Evolutionary conservation across 2,113 vertebrate genomes (phyloP).

Genomic region (Neotragus moschatus): DNA sequence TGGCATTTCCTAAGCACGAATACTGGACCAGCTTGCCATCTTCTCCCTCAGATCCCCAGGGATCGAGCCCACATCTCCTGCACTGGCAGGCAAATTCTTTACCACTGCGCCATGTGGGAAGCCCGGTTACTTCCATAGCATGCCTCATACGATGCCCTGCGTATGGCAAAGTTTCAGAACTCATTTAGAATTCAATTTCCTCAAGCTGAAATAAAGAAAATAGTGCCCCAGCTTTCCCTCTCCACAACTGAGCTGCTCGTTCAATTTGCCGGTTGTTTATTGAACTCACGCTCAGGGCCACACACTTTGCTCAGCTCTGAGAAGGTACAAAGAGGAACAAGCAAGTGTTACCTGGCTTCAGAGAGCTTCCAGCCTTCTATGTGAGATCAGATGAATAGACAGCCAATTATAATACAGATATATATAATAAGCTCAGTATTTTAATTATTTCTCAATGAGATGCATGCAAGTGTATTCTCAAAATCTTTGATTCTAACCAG

Average conservation of each 20-base stretch:
- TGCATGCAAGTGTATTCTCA: background rate
- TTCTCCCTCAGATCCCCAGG: background rate
- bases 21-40: background rate
- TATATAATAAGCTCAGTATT: background rate
- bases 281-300: background rate
- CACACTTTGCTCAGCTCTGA: background rate
- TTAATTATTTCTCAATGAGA: background rate
- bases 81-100: background rate
- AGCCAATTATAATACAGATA: background rate
- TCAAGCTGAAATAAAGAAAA: background rate
- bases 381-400: background rate
- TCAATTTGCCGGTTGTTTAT: background rate
- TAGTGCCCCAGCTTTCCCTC: background rate
- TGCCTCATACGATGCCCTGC: background rate
- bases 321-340: background rate
- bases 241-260: background rate
- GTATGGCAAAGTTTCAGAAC: background rate
- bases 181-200: slow-evolving; percentile 14
- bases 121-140: rapidly evolving
- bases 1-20: background rate
- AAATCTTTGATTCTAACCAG: background rate
- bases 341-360: background rate
- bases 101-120: rapidly evolving
- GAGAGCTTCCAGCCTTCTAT: background rate
- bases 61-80: background rate